A percentile compares a stretch with the other conserved stretches of the same genome.
phyloP scores from a whole-genome alignment of 2,113 vertebrate genomes.

The Pelobates fuscus region DNA sequence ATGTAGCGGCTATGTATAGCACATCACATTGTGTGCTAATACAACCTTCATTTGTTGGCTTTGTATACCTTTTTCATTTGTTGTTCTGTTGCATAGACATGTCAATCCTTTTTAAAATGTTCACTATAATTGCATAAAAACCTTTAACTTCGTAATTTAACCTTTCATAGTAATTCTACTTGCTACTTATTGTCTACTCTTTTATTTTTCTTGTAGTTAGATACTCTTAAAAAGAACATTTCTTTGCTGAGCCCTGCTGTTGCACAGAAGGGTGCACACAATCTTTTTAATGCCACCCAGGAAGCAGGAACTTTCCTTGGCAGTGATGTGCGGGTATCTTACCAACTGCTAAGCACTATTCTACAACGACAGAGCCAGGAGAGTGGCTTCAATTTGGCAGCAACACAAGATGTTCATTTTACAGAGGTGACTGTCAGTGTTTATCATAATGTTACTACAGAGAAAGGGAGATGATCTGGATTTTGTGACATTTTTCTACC shows the following conservation, averaged over 20 bases:
- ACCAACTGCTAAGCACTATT: constrained; percentile 77
- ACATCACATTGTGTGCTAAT: too few relatives aligned
- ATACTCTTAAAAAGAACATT: constrained; percentile 73
- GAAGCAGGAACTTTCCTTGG: constrained; percentile 76
- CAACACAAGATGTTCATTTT: constrained; percentile 92
- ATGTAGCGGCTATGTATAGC: constrained; percentile 52
- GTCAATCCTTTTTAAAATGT: too few relatives aligned
- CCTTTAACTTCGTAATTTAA: too few relatives aligned
- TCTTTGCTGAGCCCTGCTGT: constrained; percentile 73
- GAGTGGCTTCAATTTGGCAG: constrained; percentile 85
- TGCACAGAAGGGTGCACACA: constrained; percentile 72
- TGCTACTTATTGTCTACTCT: too few relatives aligned
- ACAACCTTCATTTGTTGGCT: too few relatives aligned
- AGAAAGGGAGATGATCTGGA: too few relatives aligned
- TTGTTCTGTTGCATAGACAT: too few relatives aligned
- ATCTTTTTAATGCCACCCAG: constrained; percentile 79
- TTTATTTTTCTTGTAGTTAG: constrained; percentile 66
- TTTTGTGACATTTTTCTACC: too few relatives aligned
- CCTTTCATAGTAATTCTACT: too few relatives aligned
- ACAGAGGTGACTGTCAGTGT: constrained; percentile 76
- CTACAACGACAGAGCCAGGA: constrained; percentile 85
- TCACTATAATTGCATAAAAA: too few relatives aligned
- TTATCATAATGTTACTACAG: too few relatives aligned
- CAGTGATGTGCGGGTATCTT: constrained; percentile 86
- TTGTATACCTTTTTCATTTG: too few relatives aligned